A percentile compares a stretch with the other conserved stretches of the same genome.
phyloP scores from a whole-genome alignment of 2,797 vertebrate species.

The Thripadectes ignobilis region DNA sequence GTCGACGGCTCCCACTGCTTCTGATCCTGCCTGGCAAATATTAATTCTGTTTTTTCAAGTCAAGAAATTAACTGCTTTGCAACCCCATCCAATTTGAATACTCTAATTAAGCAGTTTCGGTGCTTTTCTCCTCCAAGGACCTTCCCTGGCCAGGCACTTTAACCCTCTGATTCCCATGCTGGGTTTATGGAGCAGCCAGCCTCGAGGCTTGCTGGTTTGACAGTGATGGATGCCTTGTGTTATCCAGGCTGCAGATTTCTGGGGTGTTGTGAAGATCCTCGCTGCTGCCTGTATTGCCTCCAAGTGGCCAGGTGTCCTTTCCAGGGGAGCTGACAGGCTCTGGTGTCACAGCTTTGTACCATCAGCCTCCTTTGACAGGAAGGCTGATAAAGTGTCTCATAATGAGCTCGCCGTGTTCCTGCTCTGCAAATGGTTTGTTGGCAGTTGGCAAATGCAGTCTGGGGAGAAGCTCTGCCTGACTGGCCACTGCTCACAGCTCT shows the following conservation, averaged over 20 bases:
- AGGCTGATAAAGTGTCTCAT: neutral
- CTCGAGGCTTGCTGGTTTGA: neutral
- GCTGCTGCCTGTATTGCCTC: neutral
- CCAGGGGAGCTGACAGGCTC: neutral
- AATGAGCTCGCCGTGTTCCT: neutral
- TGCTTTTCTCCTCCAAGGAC: neutral
- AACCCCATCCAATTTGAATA: neutral
- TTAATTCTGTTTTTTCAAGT: neutral
- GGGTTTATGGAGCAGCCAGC: neutral
- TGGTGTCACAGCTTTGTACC: neutral
- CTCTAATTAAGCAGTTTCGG: neutral
- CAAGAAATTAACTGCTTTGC: constrained; percentile 9
- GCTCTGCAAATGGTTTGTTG: neutral
- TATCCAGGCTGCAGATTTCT: neutral
- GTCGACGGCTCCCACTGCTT: neutral
- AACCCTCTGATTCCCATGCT: neutral
- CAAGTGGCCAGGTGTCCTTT: constrained; percentile 14
- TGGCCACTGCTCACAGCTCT: neutral
- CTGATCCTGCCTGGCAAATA: neutral
- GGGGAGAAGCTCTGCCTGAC: neutral
- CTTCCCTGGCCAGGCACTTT: neutral
- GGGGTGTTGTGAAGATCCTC: neutral
- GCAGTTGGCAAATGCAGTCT: neutral
- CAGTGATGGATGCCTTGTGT: neutral
- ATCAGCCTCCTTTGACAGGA: neutral